Conservation (phyloP, 2,888 invertebrate species). For the Cinara cedri region DNA sequence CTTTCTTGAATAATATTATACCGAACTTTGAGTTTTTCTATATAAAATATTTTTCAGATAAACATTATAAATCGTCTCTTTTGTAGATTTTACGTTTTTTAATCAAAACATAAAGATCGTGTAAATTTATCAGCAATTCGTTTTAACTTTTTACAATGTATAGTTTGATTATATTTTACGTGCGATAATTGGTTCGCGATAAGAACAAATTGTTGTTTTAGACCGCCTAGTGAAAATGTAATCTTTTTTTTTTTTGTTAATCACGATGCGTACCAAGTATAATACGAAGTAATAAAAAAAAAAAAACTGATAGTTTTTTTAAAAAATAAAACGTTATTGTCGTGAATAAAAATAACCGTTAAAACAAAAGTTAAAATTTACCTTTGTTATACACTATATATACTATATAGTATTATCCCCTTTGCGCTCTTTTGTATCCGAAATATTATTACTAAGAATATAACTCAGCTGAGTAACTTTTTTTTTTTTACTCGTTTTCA, state of each 20-base stretch:
- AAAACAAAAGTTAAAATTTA: slow-evolving; percentile 29
- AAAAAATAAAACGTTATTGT: slow-evolving; percentile 20
- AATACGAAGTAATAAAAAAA: slow-evolving; percentile 6
- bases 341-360: slow-evolving; percentile 22
- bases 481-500: neutral
- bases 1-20: no score
- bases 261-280: neutral
- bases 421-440: slow-evolving; percentile 13
- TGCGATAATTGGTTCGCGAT: neutral
- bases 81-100: no score
- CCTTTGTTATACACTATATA: neutral
- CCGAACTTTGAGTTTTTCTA: no score
- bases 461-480: neutral
- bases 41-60: no score
- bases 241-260: neutral
- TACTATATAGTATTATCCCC: no score
- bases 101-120: no score
- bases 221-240: neutral
- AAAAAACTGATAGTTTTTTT: neutral
- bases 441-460: neutral
- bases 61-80: no score
- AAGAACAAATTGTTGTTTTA: neutral
- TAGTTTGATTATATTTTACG: neutral
- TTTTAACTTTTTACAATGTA: neutral
- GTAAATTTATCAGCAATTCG: no score